Conservation (phyloP, 2,888 invertebrate species). For the Gnatocerus cornutus region DNA sequence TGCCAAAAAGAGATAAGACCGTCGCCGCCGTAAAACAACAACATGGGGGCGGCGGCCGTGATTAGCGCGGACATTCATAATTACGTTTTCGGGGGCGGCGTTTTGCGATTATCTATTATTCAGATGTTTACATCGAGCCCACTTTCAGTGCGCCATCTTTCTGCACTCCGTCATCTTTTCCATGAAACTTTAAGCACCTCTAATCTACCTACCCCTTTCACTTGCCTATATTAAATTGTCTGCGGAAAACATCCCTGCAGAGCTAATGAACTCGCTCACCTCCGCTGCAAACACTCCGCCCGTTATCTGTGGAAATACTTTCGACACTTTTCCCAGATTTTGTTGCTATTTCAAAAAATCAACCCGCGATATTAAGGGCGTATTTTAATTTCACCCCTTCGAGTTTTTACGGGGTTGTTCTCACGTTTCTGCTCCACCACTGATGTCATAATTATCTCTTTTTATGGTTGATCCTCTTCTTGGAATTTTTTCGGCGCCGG, state of each 20-base stretch:
- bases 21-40: conserved; percentile 36
- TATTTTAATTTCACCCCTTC: conserved; percentile 14
- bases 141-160: conserved; percentile 52
- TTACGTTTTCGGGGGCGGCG: conserved; percentile 45
- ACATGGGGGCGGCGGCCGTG: conserved; percentile 27
- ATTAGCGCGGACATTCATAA: conserved; percentile 43
- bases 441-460: conserved; percentile 30
- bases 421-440: conserved; percentile 19
- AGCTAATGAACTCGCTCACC: conserved; percentile 46
- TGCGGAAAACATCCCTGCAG: conserved; percentile 45
- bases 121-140: conserved; percentile 51
- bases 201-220: conserved; percentile 54
- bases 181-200: conserved; percentile 55
- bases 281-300: not conserved
- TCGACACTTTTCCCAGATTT: too few species aligned
- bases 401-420: conserved; percentile 1
- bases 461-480: conserved; percentile 16
- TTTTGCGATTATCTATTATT: conserved; percentile 54
- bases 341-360: conserved; percentile 7
- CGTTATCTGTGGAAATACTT: too few species aligned
- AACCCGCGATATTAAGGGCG: not conserved
- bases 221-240: conserved; percentile 53
- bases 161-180: conserved; percentile 54
- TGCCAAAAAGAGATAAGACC: conserved; percentile 34
- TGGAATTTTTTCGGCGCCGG: not conserved